Percentiles rank a stretch among this genome's conserved stretches.
Conservation (phyloP, 2,113 vertebrate genomes). For the Ptilorrhoa leucosticta region DNA sequence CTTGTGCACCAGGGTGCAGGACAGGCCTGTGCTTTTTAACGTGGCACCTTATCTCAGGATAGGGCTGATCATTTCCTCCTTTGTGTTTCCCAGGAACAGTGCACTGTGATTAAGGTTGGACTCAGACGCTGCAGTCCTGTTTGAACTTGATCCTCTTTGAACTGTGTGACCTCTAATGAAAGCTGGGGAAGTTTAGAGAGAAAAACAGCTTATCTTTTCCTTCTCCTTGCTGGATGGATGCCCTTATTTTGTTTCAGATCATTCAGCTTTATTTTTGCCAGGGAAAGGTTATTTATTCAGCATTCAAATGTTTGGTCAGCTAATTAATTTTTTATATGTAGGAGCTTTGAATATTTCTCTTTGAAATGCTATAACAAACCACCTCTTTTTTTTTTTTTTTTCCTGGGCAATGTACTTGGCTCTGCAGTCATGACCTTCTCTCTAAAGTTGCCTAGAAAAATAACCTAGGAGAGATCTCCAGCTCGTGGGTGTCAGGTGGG, state of each 20-base stretch:
- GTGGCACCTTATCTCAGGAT: neutral
- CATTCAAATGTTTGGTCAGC: slow-evolving; percentile 36
- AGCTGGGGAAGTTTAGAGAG: neutral
- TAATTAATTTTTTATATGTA: slow-evolving; percentile 39
- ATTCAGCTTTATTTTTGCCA: slow-evolving; percentile 24
- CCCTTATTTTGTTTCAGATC: slow-evolving; percentile 1
- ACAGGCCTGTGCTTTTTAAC: neutral
- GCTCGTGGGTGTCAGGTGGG: rapidly evolving
- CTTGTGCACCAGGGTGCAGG: neutral
- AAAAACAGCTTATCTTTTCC: slow-evolving; percentile 17
- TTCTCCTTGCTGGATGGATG: slow-evolving; percentile 14
- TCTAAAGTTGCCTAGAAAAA: neutral
- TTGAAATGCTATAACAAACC: neutral
- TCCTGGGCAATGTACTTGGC: neutral
- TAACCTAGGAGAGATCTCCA: neutral
- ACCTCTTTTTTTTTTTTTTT: neutral
- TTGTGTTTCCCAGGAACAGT: neutral
- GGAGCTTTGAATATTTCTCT: slow-evolving; percentile 14
- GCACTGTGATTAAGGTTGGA: neutral
- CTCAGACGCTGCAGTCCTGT: neutral
- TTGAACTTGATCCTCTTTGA: neutral
- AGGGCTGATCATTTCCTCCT: neutral
- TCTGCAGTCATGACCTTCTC: neutral
- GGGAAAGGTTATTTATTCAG: slow-evolving; percentile 30
- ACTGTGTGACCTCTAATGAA: neutral